phyloP scores from a whole-genome alignment of 92 coral and sea anemone species.

The Muricea muricata region DNA sequence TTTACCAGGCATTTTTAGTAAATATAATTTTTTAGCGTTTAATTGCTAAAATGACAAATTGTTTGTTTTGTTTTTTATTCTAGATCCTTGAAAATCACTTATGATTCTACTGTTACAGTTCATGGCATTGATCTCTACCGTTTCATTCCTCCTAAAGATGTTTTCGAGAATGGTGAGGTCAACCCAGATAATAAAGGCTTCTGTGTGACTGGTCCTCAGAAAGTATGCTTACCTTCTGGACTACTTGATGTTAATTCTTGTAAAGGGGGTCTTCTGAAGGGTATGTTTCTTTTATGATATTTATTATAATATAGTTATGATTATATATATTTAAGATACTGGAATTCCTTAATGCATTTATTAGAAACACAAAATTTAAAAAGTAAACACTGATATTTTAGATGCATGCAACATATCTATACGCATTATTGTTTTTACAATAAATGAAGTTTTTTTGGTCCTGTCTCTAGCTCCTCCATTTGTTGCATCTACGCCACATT shows the following conservation, averaged over 20 bases:
- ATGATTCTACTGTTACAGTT: slow-evolving; percentile 53
- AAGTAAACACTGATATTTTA: too few species aligned
- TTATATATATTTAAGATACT: too few species aligned
- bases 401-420: too few species aligned
- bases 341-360: too few species aligned
- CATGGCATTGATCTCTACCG: slow-evolving; percentile 58
- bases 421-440: too few species aligned
- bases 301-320: too few species aligned
- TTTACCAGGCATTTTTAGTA: too few species aligned
- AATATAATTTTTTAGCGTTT: too few species aligned
- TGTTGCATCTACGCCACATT: slow-evolving; percentile 58
- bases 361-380: too few species aligned
- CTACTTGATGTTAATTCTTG: slow-evolving; percentile 80
- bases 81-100: slow-evolving; percentile 49
- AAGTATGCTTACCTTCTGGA: slow-evolving; percentile 80
- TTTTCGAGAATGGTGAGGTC: slow-evolving; percentile 67
- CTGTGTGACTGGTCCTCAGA: slow-evolving; percentile 72
- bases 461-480: slow-evolving; percentile 61
- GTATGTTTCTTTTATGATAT: too few species aligned
- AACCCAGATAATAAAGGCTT: slow-evolving; percentile 84
- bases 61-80: not conserved
- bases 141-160: slow-evolving; percentile 43
- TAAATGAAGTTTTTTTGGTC: too few species aligned
- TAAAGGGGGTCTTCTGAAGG: slow-evolving; percentile 54
- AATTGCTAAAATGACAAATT: not conserved